phyloP scores from a whole-genome alignment of 2,797 vertebrate species.

The Acanthopagrus latus region DNA sequence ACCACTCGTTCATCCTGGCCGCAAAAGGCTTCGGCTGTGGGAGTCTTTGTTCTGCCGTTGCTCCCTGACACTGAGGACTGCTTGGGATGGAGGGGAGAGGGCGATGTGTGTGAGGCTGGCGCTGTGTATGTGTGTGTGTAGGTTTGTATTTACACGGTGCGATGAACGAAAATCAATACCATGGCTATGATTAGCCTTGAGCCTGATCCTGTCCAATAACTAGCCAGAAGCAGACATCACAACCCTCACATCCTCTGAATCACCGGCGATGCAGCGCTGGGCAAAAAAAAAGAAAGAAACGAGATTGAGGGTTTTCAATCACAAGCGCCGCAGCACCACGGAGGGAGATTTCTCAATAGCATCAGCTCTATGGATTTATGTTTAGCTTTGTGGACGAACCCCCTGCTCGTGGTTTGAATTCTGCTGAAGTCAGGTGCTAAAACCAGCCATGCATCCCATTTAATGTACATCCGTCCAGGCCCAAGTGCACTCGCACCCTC shows the following conservation, averaged over 20 bases:
- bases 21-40: conserved; percentile 62
- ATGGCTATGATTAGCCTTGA: conserved; percentile 60
- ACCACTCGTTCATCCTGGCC: conserved; percentile 65
- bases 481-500: conserved; percentile 28
- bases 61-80: conserved; percentile 62
- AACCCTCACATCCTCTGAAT: conserved; percentile 41
- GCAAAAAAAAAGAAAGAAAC: not conserved
- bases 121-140: conserved; percentile 25
- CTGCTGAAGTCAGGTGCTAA: conserved; percentile 73
- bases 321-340: not conserved
- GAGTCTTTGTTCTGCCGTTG: conserved; percentile 78
- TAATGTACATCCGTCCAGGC: conserved; percentile 44
- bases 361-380: conserved; percentile 45
- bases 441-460: conserved; percentile 69
- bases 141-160: conserved; percentile 59
- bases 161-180: conserved; percentile 73
- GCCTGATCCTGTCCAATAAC: conserved; percentile 53
- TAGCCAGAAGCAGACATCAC: conserved; percentile 49
- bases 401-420: conserved; percentile 53
- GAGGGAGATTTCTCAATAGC: conserved; percentile 31
- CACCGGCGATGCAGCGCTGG: conserved; percentile 5
- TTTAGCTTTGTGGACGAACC: conserved; percentile 50
- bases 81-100: conserved; percentile 41
- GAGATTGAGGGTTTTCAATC: conserved; percentile 51
- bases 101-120: conserved; percentile 14